Conservation (phyloP, 2,797 vertebrate species). For the Microctenopoma stevenorrisi region DNA sequence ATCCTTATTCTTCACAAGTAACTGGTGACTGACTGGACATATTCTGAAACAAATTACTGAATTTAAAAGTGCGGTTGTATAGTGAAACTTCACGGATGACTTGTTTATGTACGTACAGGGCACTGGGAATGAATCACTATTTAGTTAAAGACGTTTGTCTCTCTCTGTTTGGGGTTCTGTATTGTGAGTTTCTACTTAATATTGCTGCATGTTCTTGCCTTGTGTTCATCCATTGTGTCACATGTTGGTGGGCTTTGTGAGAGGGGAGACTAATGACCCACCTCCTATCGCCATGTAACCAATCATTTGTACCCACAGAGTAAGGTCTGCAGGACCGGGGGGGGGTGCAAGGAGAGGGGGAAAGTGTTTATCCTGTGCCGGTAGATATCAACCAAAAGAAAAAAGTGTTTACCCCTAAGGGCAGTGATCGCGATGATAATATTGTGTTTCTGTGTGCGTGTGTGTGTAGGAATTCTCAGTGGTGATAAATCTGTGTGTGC, state of each 20-base stretch:
- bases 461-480: conserved; percentile 29
- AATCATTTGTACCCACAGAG: conserved; percentile 67
- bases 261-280: conserved; percentile 68
- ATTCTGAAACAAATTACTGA: too few species aligned
- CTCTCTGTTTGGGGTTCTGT: conserved; percentile 3
- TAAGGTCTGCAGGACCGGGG: conserved; percentile 56
- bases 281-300: conserved; percentile 58
- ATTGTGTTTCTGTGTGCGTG: conserved; percentile 33
- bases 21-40: neutral
- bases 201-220: conserved; percentile 33
- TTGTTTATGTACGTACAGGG: too few species aligned
- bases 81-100: too few species aligned
- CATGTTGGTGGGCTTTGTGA: conserved; percentile 58
- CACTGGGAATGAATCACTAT: too few species aligned
- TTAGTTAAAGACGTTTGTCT: too few species aligned
- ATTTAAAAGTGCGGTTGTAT: neutral
- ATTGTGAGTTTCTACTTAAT: conserved; percentile 14
- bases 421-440: conserved; percentile 45
- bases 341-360: conserved; percentile 36
- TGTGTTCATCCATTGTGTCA: conserved; percentile 52
- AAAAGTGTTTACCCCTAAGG: conserved; percentile 71
- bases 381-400: conserved; percentile 69
- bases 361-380: conserved; percentile 66
- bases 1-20: neutral
- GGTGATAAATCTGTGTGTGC: conserved; percentile 36